phyloP scores from a whole-genome alignment of 2,888 invertebrate genomes.

The Habrosyne pyritoides region DNA sequence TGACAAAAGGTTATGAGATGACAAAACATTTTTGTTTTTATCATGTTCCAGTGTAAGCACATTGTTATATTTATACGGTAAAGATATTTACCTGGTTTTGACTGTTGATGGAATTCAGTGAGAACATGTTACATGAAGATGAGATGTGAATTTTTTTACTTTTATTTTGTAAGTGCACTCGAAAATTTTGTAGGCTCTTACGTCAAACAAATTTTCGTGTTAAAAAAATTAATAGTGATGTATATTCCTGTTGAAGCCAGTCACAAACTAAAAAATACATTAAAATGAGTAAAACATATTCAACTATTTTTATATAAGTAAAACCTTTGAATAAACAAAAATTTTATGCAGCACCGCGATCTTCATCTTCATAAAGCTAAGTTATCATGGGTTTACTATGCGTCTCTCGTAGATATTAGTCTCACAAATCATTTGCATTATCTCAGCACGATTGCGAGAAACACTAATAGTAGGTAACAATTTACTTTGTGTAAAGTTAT shows the following conservation, averaged over 20 bases:
- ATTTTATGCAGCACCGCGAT: too few species aligned
- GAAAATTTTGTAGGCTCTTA: slow-evolving; percentile 82
- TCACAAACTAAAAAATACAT: neutral
- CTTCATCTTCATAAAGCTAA: too few species aligned
- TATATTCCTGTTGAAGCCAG: neutral
- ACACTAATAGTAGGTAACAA: too few species aligned
- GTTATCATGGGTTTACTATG: too few species aligned
- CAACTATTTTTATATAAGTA: neutral
- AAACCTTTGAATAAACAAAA: too few species aligned
- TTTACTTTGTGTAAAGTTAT: too few species aligned
- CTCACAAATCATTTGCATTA: too few species aligned
- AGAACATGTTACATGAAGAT: slow-evolving; percentile 83
- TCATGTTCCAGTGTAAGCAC: neutral
- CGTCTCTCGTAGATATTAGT: too few species aligned
- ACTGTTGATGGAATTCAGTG: slow-evolving; percentile 80
- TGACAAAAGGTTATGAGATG: slow-evolving; percentile 69
- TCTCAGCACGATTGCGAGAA: too few species aligned
- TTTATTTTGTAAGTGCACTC: slow-evolving; percentile 73
- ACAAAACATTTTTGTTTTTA: slow-evolving; percentile 49
- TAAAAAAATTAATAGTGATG: slow-evolving; percentile 36
- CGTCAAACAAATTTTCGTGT: slow-evolving; percentile 70
- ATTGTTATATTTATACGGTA: neutral
- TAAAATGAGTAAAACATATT: neutral
- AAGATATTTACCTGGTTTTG: slow-evolving; percentile 74
- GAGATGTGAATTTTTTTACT: slow-evolving; percentile 63